Conservation (phyloP, 2,797 vertebrate genomes). For the Leptodactylus fallax region DNA sequence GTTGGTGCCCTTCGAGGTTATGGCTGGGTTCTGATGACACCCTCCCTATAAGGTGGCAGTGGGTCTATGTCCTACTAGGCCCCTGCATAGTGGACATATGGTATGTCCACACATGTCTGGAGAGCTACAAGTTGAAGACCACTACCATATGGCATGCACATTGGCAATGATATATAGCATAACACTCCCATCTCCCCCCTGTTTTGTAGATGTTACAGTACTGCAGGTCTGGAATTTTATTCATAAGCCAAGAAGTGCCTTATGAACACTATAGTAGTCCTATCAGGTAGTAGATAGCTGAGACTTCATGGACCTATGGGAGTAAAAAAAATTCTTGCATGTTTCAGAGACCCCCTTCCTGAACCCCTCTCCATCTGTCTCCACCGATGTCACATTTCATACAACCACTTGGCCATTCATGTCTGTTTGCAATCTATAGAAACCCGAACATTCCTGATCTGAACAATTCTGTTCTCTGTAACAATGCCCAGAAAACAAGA, state of each 20-base stretch:
- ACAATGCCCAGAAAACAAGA: neutral
- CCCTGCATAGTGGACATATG: too few relatives aligned
- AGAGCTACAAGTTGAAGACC: too few relatives aligned
- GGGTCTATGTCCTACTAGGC: too few relatives aligned
- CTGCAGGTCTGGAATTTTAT: neutral
- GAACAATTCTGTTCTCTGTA: neutral
- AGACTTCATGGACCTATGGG: neutral
- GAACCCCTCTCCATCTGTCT: too few relatives aligned
- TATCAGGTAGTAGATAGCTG: too few relatives aligned
- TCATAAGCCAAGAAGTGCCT: neutral
- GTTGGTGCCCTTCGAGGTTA: too few relatives aligned
- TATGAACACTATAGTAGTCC: too few relatives aligned
- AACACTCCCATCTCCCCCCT: neutral
- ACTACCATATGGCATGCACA: neutral
- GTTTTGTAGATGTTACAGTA: neutral
- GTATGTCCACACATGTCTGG: too few relatives aligned
- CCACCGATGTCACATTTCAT: neutral
- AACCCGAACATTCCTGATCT: neutral
- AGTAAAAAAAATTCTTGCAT: neutral
- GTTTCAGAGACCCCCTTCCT: neutral
- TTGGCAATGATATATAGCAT: neutral
- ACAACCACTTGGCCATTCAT: neutral
- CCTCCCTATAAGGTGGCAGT: too few relatives aligned
- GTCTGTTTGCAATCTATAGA: neutral
- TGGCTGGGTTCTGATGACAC: too few relatives aligned